Evolutionary conservation across 2,797 vertebrate species (phyloP).

Genomic region (Hoplostethus mediterraneus): DNA sequence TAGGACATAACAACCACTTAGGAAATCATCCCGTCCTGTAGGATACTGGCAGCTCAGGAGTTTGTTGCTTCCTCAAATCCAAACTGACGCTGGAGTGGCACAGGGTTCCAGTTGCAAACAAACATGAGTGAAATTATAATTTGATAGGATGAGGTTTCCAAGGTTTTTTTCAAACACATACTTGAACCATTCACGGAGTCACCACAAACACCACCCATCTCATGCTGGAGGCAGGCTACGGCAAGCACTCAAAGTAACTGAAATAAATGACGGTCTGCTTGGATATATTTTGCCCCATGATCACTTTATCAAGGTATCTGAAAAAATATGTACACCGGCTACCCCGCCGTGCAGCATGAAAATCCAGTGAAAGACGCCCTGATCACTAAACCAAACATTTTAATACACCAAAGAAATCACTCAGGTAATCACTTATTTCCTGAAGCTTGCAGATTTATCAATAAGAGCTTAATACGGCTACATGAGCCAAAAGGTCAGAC

Average conservation of each 20-base stretch:
- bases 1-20: neutral
- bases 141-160: constrained; percentile 2
- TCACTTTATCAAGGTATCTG: constrained; percentile 51
- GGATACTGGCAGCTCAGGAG: neutral
- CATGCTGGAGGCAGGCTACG: constrained; percentile 22
- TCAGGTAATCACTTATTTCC: constrained; percentile 63
- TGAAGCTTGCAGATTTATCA: constrained; percentile 77
- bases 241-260: neutral
- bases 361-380: constrained; percentile 66
- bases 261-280: constrained; percentile 22
- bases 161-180: constrained; percentile 12
- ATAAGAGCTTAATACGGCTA: constrained; percentile 63
- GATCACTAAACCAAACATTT: constrained; percentile 64
- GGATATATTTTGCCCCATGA: constrained; percentile 32
- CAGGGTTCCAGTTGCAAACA: constrained; percentile 2
- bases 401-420: constrained; percentile 68
- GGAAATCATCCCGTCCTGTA: neutral
- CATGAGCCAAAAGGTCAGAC: constrained; percentile 59
- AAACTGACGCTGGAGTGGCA: constrained; percentile 5
- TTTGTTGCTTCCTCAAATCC: constrained; percentile 3
- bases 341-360: constrained; percentile 50
- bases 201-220: constrained; percentile 11
- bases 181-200: constrained; percentile 6
- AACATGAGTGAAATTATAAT: constrained; percentile 23
- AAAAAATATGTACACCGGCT: constrained; percentile 49